These are phyloP conservation scores for Dolomedes plantarius DNA, from an alignment of 2,888 invertebrate species.

Conservation along the genomic window DNA sequence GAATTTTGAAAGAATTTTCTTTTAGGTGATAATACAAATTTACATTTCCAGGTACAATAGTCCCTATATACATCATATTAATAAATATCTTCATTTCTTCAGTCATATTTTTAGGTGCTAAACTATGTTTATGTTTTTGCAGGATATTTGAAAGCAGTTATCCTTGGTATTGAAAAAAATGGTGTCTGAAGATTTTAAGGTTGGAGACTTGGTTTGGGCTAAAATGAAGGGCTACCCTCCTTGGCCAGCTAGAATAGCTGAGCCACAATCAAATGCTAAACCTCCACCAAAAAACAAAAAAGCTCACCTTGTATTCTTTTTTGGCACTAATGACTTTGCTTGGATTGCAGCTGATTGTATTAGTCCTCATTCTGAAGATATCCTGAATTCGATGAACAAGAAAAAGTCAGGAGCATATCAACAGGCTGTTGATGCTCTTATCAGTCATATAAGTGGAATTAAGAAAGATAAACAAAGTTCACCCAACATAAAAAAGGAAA, in stretches of 20 bases:
- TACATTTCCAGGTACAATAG: no score
- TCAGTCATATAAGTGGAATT: neutral
- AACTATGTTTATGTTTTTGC: no score
- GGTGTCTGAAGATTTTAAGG: conserved; percentile 16
- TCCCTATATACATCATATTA: no score
- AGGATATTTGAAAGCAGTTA: no score
- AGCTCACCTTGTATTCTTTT: conserved; percentile 72
- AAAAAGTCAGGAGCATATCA: conserved; percentile 81
- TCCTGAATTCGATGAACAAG: conserved; percentile 83
- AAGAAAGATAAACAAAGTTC: neutral
- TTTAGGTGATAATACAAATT: no score
- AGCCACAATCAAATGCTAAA: conserved; percentile 5
- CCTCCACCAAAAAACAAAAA: conserved; percentile 10
- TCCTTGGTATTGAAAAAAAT: no score
- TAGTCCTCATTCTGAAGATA: conserved; percentile 84
- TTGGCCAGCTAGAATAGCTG: conserved; percentile 31
- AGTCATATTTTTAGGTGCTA: no score
- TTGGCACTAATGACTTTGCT: conserved; percentile 78
- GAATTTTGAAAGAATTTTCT: no score
- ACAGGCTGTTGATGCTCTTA: neutral
- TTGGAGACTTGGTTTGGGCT: conserved; percentile 40
- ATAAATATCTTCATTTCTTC: no score
- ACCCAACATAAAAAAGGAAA: neutral
- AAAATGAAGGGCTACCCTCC: conserved; percentile 33
- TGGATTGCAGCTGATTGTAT: conserved; percentile 92